These are phyloP conservation scores for Pachydiplax longipennis DNA, from an alignment of 2,888 invertebrate genomes.

Conservation along the genomic window DNA sequence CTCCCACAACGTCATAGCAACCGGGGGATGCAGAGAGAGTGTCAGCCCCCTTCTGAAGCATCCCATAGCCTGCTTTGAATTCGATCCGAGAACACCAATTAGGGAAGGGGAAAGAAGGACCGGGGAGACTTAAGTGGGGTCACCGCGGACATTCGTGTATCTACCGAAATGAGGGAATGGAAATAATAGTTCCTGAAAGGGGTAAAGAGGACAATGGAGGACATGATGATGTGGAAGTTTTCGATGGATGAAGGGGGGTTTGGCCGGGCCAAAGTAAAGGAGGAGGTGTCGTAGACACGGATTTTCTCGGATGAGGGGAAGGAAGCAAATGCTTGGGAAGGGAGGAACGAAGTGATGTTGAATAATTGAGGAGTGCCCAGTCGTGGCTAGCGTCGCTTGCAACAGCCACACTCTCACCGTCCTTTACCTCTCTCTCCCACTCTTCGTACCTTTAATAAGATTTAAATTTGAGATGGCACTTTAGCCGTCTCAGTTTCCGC, in stretches of 20 bases:
- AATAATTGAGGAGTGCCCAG: slow-evolving; percentile 36
- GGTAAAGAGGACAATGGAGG: background rate
- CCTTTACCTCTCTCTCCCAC: background rate
- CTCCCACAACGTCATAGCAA: background rate
- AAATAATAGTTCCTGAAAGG: background rate
- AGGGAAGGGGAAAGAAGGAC: background rate
- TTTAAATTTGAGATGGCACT: no score
- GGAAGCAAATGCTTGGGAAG: background rate
- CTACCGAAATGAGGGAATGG: background rate
- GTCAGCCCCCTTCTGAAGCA: background rate
- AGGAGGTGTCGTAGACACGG: background rate
- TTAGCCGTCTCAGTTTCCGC: no score
- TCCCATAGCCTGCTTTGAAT: slow-evolving; percentile 6
- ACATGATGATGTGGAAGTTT: background rate
- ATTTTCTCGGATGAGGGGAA: background rate
- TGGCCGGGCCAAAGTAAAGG: background rate
- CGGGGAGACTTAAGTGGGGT: slow-evolving; percentile 29
- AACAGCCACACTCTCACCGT: background rate
- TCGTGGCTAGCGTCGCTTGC: slow-evolving; percentile 26
- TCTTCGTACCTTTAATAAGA: no score
- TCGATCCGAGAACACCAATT: slow-evolving; percentile 38
- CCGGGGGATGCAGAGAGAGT: background rate
- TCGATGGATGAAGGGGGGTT: background rate
- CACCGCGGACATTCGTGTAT: background rate
- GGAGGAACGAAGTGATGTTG: background rate